Evolutionary conservation across 2,888 invertebrate species (phyloP).

Genomic region (Plemyria rubiginata): DNA sequence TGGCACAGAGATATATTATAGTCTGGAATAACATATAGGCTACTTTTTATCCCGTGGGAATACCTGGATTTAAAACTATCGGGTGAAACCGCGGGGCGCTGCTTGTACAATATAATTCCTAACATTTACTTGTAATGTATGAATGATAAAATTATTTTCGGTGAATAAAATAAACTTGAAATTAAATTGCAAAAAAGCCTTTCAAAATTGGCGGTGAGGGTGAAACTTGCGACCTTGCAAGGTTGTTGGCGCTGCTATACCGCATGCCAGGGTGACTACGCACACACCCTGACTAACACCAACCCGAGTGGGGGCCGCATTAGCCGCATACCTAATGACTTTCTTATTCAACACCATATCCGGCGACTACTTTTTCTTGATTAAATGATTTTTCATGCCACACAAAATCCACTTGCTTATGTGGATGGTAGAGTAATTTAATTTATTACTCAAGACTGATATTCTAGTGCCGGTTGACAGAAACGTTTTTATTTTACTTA

Average conservation of each 20-base stretch:
- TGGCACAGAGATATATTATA: too few relatives aligned
- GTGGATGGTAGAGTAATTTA: too few relatives aligned
- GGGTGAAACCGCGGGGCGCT: too few relatives aligned
- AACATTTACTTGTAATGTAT: too few relatives aligned
- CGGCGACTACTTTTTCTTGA: slow-evolving; percentile 7
- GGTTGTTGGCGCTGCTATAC: slow-evolving; percentile 60
- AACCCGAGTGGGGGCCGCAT: slow-evolving; percentile 43
- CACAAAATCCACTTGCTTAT: background rate
- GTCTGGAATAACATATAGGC: too few relatives aligned
- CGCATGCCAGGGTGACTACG: slow-evolving; percentile 49
- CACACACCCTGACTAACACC: slow-evolving; percentile 41
- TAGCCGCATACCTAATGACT: slow-evolving; percentile 42
- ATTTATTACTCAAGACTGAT: background rate
- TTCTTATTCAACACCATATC: slow-evolving; percentile 37
- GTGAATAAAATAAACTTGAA: slow-evolving; percentile 47
- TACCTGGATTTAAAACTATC: too few relatives aligned
- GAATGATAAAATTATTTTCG: too few relatives aligned
- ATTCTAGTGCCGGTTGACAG: background rate
- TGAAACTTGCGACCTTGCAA: slow-evolving; percentile 65
- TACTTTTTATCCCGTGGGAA: too few relatives aligned
- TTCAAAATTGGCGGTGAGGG: slow-evolving; percentile 48
- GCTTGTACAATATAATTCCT: too few relatives aligned
- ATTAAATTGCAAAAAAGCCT: slow-evolving; percentile 47
- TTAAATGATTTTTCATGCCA: slow-evolving; percentile 3
- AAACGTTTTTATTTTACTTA: slow-evolving; percentile 3